Conservation (phyloP, 1,140 invertebrate species). For the Drosophila pachea region DNA sequence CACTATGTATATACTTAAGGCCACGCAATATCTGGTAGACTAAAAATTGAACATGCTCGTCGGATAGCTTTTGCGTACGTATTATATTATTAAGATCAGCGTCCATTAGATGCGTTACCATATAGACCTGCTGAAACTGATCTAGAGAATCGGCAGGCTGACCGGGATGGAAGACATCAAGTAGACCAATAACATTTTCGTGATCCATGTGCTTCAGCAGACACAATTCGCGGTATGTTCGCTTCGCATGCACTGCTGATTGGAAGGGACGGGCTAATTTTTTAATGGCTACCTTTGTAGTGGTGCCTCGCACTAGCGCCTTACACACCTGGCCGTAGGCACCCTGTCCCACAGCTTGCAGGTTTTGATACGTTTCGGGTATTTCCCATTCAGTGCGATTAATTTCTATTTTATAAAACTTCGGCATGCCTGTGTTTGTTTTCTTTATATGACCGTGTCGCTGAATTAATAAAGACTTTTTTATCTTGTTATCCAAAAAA, state of each 20-base stretch:
- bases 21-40: conserved; percentile 99
- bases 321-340: conserved; percentile 93
- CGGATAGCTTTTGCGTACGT: conserved; percentile 96
- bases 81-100: conserved; percentile 99
- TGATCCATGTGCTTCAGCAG: conserved; percentile 99
- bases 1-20: conserved; percentile 99
- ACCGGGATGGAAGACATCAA: conserved; percentile 95
- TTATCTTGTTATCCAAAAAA: conserved; percentile 33
- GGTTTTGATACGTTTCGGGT: conserved; percentile 93
- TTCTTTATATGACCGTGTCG: conserved; percentile 6
- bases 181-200: conserved; percentile 96
- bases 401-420: conserved; percentile 92
- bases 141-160: conserved; percentile 83
- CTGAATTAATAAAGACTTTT: conserved; percentile 19
- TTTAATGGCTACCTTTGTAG: conserved; percentile 97
- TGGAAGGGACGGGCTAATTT: conserved; percentile 98
- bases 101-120: conserved; percentile 99
- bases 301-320: conserved; percentile 85
- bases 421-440: conserved; percentile 60
- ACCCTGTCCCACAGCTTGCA: conserved; percentile 96
- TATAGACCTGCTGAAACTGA: conserved; percentile 94
- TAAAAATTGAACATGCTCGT: conserved; percentile 99
- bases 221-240: conserved; percentile 97
- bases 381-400: conserved; percentile 99
- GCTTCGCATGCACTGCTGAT: conserved; percentile 98